These are phyloP conservation scores for Adelphocoris suturalis DNA, from an alignment of 2,888 invertebrate species.

Conservation along the genomic window DNA sequence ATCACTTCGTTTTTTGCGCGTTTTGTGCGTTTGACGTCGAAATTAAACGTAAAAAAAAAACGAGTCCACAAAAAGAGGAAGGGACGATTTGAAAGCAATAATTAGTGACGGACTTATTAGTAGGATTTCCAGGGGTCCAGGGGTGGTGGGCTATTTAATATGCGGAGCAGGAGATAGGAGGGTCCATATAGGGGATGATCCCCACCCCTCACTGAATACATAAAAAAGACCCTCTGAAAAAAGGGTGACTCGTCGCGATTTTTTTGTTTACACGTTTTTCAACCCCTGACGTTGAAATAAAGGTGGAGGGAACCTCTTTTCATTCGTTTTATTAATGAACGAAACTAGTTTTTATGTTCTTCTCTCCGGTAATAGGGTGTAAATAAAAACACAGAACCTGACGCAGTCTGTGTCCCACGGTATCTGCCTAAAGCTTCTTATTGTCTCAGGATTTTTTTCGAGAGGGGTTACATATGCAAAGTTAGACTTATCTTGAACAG, in stretches of 20 bases:
- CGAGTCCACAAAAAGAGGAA: not conserved
- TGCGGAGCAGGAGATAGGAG: constrained; percentile 54
- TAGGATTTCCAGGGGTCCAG: constrained; percentile 53
- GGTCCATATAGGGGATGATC: constrained; percentile 52
- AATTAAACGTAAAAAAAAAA: constrained; percentile 37
- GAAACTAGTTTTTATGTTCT: constrained; percentile 73
- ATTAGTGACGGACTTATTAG: constrained; percentile 68
- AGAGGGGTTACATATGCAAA: constrained; percentile 77
- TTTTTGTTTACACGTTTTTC: constrained; percentile 63
- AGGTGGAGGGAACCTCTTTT: constrained; percentile 1
- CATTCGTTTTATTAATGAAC: constrained; percentile 72
- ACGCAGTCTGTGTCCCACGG: constrained; percentile 69
- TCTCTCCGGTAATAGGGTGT: constrained; percentile 71
- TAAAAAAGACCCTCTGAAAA: constrained; percentile 37
- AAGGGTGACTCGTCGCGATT: constrained; percentile 59
- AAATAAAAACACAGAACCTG: constrained; percentile 73
- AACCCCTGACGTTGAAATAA: constrained; percentile 34
- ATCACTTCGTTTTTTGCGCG: constrained; percentile 32
- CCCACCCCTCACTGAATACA: constrained; percentile 30
- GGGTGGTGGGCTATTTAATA: constrained; percentile 57
- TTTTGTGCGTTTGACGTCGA: constrained; percentile 8
- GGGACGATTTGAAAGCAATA: constrained; percentile 68
- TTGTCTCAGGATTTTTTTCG: constrained; percentile 70
- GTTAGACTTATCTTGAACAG: constrained; percentile 48
- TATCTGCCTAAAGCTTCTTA: constrained; percentile 7